Evolutionary conservation across 2,113 vertebrate genomes (phyloP).

Genomic region (Aptenodytes forsteri): DNA sequence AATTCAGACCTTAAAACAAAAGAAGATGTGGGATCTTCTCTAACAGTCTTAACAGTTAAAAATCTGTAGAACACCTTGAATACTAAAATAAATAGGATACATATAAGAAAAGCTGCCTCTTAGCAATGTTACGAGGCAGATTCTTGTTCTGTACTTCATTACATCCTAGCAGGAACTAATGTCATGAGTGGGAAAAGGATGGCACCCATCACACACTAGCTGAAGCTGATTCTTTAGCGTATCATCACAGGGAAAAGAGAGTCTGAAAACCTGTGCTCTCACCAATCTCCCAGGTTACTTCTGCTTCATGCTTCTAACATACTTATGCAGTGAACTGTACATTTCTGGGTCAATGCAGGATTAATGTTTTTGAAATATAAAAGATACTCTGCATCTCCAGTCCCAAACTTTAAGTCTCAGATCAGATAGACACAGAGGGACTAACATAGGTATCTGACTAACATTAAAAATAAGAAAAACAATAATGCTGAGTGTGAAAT

Average conservation of each 20-base stretch:
- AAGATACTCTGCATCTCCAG: neutral
- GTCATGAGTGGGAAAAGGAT: neutral
- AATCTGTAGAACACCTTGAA: neutral
- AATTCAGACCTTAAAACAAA: neutral
- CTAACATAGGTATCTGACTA: neutral
- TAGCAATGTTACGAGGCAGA: neutral
- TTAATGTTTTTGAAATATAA: neutral
- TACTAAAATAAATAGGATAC: neutral
- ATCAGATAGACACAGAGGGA: neutral
- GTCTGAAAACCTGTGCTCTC: neutral
- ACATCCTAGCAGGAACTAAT: neutral
- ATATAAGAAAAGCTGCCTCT: neutral
- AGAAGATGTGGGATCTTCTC: neutral
- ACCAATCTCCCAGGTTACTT: neutral
- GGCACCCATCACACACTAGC: neutral
- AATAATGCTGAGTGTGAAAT: neutral
- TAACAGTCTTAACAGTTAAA: neutral
- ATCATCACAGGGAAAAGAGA: neutral
- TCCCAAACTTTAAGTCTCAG: neutral
- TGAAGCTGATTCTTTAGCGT: neutral
- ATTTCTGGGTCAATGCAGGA: neutral
- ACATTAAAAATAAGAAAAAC: accelerated
- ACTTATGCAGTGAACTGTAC: neutral
- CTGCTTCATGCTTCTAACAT: neutral
- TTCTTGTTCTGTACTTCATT: neutral